Percentiles rank a stretch among this genome's conserved stretches.
Conservation (phyloP, 2,888 invertebrate species). For the Sminthurides aquaticus region DNA sequence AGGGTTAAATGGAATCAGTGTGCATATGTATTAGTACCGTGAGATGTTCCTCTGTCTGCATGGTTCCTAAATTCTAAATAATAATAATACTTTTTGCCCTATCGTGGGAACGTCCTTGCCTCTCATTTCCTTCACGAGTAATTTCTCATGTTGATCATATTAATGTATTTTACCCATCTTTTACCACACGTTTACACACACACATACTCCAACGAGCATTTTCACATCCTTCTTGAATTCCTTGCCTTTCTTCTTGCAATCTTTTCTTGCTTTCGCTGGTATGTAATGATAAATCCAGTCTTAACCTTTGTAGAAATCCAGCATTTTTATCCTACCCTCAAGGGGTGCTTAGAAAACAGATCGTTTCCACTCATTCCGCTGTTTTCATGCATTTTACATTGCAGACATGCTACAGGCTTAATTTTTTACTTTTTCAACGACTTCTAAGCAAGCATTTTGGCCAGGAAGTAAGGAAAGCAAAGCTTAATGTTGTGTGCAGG, state of each 20-base stretch:
- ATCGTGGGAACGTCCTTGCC: slow-evolving; percentile 21
- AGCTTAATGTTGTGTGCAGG: no score
- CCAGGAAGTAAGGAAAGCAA: no score
- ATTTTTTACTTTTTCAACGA: no score
- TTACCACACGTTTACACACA: background rate
- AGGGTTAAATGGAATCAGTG: no score
- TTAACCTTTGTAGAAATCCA: background rate
- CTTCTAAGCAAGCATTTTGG: no score
- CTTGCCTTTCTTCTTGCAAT: background rate
- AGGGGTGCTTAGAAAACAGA: no score
- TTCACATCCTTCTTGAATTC: background rate
- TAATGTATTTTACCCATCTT: slow-evolving; percentile 1
- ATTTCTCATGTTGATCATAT: slow-evolving; percentile 8
- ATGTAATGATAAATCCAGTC: no score
- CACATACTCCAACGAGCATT: background rate
- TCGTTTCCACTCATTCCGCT: no score
- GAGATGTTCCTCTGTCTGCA: no score
- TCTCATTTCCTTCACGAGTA: slow-evolving; percentile 3
- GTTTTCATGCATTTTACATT: no score
- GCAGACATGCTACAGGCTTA: no score
- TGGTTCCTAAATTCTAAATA: background rate
- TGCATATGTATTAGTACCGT: no score
- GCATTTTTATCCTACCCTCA: background rate
- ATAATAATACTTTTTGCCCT: slow-evolving; percentile 1
- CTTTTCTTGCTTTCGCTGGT: background rate